Base-by-base conservation (phyloP, 2,113 vertebrate genomes). In the Bos indicus region DNA sequence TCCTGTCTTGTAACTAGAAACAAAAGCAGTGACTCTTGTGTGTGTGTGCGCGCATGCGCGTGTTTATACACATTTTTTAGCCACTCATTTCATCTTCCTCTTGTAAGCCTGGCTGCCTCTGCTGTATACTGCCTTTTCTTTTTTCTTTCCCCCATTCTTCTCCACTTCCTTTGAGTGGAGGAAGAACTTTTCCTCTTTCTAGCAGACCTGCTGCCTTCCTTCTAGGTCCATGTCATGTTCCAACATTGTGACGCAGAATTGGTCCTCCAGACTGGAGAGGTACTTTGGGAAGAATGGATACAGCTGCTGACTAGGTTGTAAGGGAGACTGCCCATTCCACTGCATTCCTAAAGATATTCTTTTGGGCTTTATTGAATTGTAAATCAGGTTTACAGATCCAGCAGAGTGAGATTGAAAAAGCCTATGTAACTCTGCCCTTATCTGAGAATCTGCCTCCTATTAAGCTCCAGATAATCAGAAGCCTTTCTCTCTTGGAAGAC, bases 301-400 rank as follows among this genome's bases (percentile, higher is more conserved):
- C 19, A 87, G 52, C 57, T 80, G 13, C 88, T 91, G n/a, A n/a
- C 12, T 64, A 30, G 82, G 48, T 78, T 78, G 6, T 71, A 77
- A 82, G 59, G 60, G 33, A 92, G 36, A 64, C 64, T 95, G 21
- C 33, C 36, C 77, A 48, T 94, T 88, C 74, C 90, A 60, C 28
- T 90, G 80, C 59, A 78, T 92, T 92, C 90, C 64, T 84, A 60
- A 78, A 88, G 36, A 33, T 96, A 74, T 84, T 96, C 82, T 91
- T 23, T 85, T 78, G 56, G 57, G n/a, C 6, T 2, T 93, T 90
- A 26, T 30, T 94, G 90, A 81, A 87, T 93, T 97, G 57, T 94
- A 95, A 97, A 96, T 96, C 92, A 89, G 46, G 57, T 94, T 97
- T 94, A 88, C 51, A 83, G 46, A 93, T 87, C 52, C 52, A 83